A percentile compares a stretch with the other conserved stretches of the same genome.
These are phyloP conservation scores for Typhlomys cinereus DNA, from an alignment of 2,113 vertebrate genomes.

Conservation along the genomic window DNA sequence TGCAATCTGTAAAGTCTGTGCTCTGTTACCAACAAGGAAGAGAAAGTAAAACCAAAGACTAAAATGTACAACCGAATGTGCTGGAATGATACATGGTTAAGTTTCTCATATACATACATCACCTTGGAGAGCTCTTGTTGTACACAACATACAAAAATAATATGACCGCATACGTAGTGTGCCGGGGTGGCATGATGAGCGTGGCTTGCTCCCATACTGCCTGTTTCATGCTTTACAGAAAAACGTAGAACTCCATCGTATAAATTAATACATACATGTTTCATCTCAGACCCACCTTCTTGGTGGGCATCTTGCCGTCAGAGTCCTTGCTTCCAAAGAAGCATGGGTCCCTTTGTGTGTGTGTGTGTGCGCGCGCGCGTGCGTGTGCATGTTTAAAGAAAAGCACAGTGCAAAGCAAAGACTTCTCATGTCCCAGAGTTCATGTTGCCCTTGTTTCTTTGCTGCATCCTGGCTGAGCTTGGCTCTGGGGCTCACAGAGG, in stretches of 20 bases:
- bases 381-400: not conserved
- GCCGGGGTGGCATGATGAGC: slow-evolving; percentile 79
- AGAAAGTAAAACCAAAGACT: slow-evolving; percentile 87
- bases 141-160: slow-evolving; percentile 87
- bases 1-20: slow-evolving; percentile 87
- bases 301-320: slow-evolving; percentile 48
- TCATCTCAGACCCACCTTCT: slow-evolving; percentile 78
- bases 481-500: slow-evolving; percentile 25
- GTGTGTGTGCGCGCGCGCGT: too few species aligned
- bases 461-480: slow-evolving; percentile 35
- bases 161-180: slow-evolving; percentile 82
- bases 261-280: slow-evolving; percentile 88
- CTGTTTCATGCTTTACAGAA: slow-evolving; percentile 86
- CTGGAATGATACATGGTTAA: slow-evolving; percentile 90
- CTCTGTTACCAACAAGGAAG: slow-evolving; percentile 88
- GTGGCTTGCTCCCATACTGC: slow-evolving; percentile 78
- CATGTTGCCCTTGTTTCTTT: too few species aligned
- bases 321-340: slow-evolving; percentile 54
- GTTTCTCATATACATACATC: slow-evolving; percentile 89
- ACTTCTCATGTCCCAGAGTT: too few species aligned
- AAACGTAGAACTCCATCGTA: slow-evolving; percentile 80
- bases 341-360: slow-evolving; percentile 58
- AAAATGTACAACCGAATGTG: slow-evolving; percentile 89
- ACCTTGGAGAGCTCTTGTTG: slow-evolving; percentile 85
- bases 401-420: slow-evolving; percentile 51